phyloP scores from a whole-genome alignment of 1,140 invertebrate genomes.

The Lithobius niger region DNA sequence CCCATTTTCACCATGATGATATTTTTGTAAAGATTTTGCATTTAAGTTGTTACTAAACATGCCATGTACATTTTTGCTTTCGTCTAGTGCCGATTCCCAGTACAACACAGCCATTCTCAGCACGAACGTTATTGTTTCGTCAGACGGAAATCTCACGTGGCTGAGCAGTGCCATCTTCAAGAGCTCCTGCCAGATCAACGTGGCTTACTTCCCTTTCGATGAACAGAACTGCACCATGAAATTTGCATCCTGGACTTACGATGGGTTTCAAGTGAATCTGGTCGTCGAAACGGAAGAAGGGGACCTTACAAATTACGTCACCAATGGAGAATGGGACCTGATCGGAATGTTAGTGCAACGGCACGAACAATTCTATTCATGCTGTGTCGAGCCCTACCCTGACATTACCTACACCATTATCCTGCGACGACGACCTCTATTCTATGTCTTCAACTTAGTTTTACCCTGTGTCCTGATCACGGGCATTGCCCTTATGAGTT shows the following conservation, averaged over 20 bases:
- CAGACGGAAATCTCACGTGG: conserved; percentile 31
- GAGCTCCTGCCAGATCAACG: conserved; percentile 29
- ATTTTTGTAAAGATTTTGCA: no score
- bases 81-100: conserved; percentile 28
- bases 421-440: conserved; percentile 62
- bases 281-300: conserved; percentile 54
- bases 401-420: conserved; percentile 54
- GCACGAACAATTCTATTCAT: conserved; percentile 55
- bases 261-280: conserved; percentile 44
- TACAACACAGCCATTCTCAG: conserved; percentile 31
- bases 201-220: conserved; percentile 44
- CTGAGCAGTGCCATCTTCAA: conserved; percentile 30
- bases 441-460: conserved; percentile 84
- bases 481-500: conserved; percentile 48
- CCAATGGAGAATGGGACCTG: conserved; percentile 64
- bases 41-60: no score
- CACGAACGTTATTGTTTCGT: conserved; percentile 31
- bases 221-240: conserved; percentile 32
- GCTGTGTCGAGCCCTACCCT: conserved; percentile 49
- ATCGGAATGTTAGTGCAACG: conserved; percentile 52
- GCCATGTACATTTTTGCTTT: no score
- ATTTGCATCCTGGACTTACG: conserved; percentile 42
- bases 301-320: conserved; percentile 59
- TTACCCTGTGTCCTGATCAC: conserved; percentile 81
- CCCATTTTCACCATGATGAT: no score